Percentiles rank a stretch among this genome's conserved stretches.
phyloP scores from a whole-genome alignment of 2,113 vertebrate genomes.

The Beaufortia kweichowensis region DNA sequence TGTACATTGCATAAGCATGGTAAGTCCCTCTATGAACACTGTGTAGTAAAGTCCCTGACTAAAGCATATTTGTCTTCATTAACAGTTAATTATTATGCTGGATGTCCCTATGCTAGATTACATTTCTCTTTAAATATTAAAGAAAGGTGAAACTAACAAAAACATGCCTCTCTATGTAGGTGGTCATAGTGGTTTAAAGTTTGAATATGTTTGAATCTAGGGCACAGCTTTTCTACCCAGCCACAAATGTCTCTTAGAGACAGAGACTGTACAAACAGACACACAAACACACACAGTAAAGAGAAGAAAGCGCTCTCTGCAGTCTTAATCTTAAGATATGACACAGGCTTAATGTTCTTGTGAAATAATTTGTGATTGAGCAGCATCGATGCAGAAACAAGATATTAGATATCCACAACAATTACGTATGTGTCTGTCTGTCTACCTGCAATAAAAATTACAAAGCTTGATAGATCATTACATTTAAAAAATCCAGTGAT shows the following conservation, averaged over 20 bases:
- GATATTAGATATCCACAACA: too few species aligned
- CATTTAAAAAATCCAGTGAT: too few species aligned
- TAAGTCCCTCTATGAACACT: slow-evolving; percentile 7
- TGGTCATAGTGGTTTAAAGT: slow-evolving; percentile 3
- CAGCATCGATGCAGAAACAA: too few species aligned
- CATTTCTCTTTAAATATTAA: neutral
- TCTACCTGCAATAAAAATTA: too few species aligned
- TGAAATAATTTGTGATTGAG: neutral
- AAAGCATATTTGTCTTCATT: neutral
- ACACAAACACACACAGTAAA: too few species aligned
- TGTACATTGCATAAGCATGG: too few species aligned
- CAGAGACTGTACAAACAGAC: neutral
- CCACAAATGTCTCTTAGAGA: slow-evolving; percentile 14
- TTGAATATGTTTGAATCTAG: slow-evolving; percentile 2
- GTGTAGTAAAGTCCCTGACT: slow-evolving; percentile 5
- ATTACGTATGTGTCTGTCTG: too few species aligned
- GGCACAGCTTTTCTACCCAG: slow-evolving; percentile 4
- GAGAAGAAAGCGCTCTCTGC: neutral
- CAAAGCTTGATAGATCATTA: too few species aligned
- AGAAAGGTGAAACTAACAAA: neutral
- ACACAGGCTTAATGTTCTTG: neutral
- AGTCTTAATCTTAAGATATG: too few species aligned
- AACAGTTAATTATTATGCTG: slow-evolving; percentile 1
- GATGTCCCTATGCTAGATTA: neutral
- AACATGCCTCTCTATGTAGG: neutral